Base-by-base conservation (phyloP, 2,113 vertebrate species). In the Scytalopus superciliaris region DNA sequence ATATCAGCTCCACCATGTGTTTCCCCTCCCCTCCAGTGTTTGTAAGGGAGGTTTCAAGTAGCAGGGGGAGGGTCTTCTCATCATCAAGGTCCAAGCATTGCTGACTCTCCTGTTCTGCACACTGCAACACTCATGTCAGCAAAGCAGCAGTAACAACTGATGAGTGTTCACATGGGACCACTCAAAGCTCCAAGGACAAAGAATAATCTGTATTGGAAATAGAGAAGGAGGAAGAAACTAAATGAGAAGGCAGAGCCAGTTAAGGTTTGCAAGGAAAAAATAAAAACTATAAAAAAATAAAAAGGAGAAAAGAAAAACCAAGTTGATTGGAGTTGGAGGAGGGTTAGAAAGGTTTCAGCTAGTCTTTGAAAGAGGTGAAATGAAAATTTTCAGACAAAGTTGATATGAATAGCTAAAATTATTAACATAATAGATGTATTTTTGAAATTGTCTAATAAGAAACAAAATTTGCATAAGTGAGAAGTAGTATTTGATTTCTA, bases 141-240 rank as follows among this genome's bases (percentile, higher is more conserved):
- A 97, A 93, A 96, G 91, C 81, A 76, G 84, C 84, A 59, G 84
- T 23, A 91, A 89, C 85, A 94, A 84, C 52, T 30, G 90, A 94
- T 90, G 93, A 96, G 82, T 56, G 76, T 45, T 94, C 92, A 82
- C 90, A 57, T 1, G 90, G 92, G 94, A 92, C 76, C 17, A n/a
- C 76, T 89, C 79, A 95, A 96, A 96, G 80, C 96, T 96, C 96
- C 78, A 92, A 95, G 93, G 96, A 96, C 72, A 87, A 94, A 87
- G 76, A 95, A 87, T 89, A 94, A 95, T 81, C 92, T 90, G 88
- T 95, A 78, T 21, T 93, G 60, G 60, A 96, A 96, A 95, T 73
- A 49, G 88, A 95, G 76, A 73, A 93, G 95, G 94, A 97, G 93
- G 72, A 96, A 96, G 64, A 93, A 93, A 96, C 44, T 95, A 96